phyloP scores from a whole-genome alignment of 2,888 invertebrate species.

The Agriopis marginaria region DNA sequence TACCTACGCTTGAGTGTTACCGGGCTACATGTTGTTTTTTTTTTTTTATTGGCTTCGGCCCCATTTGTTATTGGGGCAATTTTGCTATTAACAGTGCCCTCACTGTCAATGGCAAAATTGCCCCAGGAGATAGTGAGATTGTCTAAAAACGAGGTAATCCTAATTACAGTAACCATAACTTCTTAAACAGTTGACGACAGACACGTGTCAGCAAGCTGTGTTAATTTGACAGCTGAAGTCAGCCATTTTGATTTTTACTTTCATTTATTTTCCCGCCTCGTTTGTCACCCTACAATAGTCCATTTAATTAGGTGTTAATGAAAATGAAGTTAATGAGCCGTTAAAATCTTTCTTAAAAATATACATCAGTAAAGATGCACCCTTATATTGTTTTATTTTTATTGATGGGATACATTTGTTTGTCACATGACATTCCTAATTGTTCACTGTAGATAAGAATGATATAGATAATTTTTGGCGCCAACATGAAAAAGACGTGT shows the following conservation, averaged over 20 bases:
- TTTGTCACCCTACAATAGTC: conserved; percentile 47
- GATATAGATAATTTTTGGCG: conserved; percentile 1
- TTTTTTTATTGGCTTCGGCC: no score
- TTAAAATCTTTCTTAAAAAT: conserved; percentile 16
- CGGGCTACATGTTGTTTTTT: conserved; percentile 15
- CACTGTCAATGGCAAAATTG: no score
- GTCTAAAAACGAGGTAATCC: no score
- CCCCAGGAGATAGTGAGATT: no score
- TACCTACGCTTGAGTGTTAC: conserved; percentile 13
- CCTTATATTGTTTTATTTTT: conserved; percentile 11
- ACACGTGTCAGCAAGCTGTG: conserved; percentile 47
- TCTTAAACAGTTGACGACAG: conserved; percentile 41
- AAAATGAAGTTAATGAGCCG: conserved; percentile 33
- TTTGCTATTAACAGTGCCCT: no score
- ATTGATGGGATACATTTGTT: conserved; percentile 8
- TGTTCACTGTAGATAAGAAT: background rate
- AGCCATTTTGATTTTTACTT: conserved; percentile 56
- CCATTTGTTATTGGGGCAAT: no score
- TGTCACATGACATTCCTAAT: conserved; percentile 18
- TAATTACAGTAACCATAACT: conserved; percentile 35
- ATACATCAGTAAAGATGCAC: background rate
- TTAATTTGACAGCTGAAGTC: conserved; percentile 63
- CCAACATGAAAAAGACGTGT: no score
- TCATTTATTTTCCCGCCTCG: conserved; percentile 50
- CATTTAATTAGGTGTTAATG: conserved; percentile 43